Evolutionary conservation across 2,113 vertebrate genomes (phyloP).

Genomic region (Pseudois nayaur): DNA sequence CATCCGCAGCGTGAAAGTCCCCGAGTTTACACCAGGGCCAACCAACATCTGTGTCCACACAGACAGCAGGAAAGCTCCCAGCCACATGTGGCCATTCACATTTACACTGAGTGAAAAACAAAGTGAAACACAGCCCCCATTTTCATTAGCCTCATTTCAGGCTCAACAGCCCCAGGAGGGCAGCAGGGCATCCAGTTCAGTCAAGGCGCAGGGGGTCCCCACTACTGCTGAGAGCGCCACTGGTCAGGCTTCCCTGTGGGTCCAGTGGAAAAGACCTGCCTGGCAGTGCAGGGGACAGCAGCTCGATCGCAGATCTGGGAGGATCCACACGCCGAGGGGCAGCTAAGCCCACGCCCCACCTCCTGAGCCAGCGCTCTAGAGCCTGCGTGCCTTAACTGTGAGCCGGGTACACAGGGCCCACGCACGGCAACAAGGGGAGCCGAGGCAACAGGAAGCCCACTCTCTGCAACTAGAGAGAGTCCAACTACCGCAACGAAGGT

Average conservation of each 20-base stretch:
- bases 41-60: accelerated
- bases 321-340: accelerated
- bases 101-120: background rate
- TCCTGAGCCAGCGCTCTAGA: too few species aligned
- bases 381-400: too few species aligned
- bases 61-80: accelerated
- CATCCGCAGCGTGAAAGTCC: accelerated
- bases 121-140: accelerated
- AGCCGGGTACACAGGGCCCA: background rate
- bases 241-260: accelerated
- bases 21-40: accelerated
- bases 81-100: accelerated
- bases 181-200: accelerated
- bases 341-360: background rate
- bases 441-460: background rate
- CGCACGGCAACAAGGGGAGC: background rate
- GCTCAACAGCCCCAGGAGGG: accelerated
- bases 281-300: background rate
- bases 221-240: accelerated
- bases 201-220: accelerated
- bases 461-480: background rate
- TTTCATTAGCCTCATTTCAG: background rate
- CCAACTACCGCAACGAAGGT: background rate
- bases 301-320: background rate
- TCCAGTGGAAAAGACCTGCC: background rate